Evolutionary conservation across 2,113 vertebrate genomes (phyloP), one percentile per base, ranked within the genome.

Genomic region (Peromyscus maniculatus): DNA sequence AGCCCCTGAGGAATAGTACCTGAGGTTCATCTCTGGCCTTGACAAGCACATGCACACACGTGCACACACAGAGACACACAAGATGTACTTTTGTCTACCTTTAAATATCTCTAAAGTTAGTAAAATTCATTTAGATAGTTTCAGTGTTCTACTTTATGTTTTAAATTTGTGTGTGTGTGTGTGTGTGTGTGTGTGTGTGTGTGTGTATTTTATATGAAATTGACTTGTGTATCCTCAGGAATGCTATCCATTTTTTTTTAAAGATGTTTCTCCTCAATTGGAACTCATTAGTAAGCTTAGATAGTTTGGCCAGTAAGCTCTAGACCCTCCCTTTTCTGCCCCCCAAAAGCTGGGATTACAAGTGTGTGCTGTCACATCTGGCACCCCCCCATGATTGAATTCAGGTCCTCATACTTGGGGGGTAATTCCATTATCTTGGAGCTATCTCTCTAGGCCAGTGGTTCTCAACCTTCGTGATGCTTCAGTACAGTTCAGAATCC

Each of bases 81-180:
- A 52, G 52, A 52, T 52, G 52, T 52, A 7, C 52, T 52, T 52
- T 52, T 52, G 52, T 52, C 52, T 52, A 52, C 52, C 52, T 52
- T 52, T 52, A 52, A 52, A 52, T 52, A 52, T 52, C 52, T 52
- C 52, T 52, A 52, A 52, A 52, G 7, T 87, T 80, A 87, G 59
- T 92, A 87, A 91, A 90, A 71, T 72, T 87, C n/a, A 46, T 62
- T 57, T 84, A 84, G 31, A 84, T 62, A 62, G 36, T 26, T 78
- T 28, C 43, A 49, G 12, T 49, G 75, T 5, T 78, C 43, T 28
- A 78, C 24, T 62, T 84, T 59, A 13, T 55, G 13, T 55, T 55
- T 55, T 13, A 55, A 55, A 12, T 82, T 59, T 59, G 71, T 72
- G 17, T 49, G 52, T 82, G 79, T 57, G 31, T 80, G 52, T 80